phyloP scores from a whole-genome alignment of 2,888 invertebrate genomes.

The Halocaridina rubra region DNA sequence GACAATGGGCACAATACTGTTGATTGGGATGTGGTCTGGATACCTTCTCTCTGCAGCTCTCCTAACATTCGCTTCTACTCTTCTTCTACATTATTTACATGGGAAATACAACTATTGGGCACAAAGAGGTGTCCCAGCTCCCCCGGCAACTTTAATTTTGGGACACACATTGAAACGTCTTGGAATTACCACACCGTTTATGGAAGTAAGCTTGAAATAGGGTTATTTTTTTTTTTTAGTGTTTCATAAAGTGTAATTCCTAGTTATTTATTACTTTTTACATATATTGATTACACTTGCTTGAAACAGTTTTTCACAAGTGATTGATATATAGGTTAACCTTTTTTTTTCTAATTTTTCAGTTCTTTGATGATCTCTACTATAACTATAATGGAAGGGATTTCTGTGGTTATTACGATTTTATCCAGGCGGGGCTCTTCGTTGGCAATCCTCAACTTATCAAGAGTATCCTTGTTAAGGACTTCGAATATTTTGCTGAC shows the following conservation, averaged over 20 bases:
- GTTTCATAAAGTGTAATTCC: not conserved
- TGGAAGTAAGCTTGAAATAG: not conserved
- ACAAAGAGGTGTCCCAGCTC: not conserved
- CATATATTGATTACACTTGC: not conserved
- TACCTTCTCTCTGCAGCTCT: not conserved
- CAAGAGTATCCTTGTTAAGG: constrained; percentile 46
- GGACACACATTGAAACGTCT: constrained; percentile 26
- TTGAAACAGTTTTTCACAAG: not conserved
- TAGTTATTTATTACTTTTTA: not conserved
- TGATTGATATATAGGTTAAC: not conserved
- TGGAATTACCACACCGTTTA: constrained; percentile 22
- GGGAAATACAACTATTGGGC: constrained; percentile 18
- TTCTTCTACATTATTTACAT: not conserved
- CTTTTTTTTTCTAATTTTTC: not conserved
- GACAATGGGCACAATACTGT: not conserved
- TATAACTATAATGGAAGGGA: constrained; percentile 51
- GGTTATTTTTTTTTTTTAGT: not conserved
- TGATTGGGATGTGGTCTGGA: not conserved
- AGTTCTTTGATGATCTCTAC: constrained; percentile 60
- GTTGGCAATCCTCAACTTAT: constrained; percentile 59
- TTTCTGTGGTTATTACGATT: constrained; percentile 59
- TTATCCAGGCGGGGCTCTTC: constrained; percentile 49
- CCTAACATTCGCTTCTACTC: not conserved
- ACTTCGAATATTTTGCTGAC: constrained; percentile 56
- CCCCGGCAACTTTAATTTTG: constrained; percentile 14